Conservation (phyloP, 2,888 invertebrate species). For the Aphodius granarius region DNA sequence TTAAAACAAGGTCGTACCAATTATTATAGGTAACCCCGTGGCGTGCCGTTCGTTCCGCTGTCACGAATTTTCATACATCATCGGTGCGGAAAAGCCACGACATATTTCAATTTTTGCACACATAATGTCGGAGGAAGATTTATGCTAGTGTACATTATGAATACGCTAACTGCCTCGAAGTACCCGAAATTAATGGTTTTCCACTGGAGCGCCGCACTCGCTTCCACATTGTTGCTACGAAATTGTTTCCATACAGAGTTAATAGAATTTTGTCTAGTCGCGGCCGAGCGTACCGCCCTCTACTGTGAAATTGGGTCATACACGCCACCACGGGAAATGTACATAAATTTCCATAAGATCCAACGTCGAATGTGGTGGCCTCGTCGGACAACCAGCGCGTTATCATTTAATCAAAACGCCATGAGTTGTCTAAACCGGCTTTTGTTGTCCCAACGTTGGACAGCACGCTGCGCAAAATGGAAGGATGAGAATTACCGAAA, state of each 20-base stretch:
- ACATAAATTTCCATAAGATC: slow-evolving; percentile 13
- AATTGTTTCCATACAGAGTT: slow-evolving; percentile 12
- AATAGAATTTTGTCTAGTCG: slow-evolving; percentile 13
- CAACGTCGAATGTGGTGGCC: slow-evolving; percentile 8
- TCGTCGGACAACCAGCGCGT: neutral
- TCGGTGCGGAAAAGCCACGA: neutral
- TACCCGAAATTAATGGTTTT: slow-evolving; percentile 14
- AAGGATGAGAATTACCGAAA: neutral
- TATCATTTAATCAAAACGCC: neutral
- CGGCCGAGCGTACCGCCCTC: neutral
- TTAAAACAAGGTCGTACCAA: neutral
- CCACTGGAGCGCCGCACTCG: neutral
- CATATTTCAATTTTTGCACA: slow-evolving; percentile 11
- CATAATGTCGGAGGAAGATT: neutral
- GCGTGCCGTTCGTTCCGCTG: neutral
- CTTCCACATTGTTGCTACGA: slow-evolving; percentile 2
- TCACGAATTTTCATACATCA: neutral
- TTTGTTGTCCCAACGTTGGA: neutral
- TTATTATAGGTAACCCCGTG: neutral
- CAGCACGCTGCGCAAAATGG: neutral
- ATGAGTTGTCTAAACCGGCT: neutral
- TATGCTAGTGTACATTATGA: neutral
- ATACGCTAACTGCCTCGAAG: slow-evolving; percentile 2
- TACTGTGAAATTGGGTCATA: slow-evolving; percentile 9
- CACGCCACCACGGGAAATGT: slow-evolving; percentile 4